phyloP scores from a whole-genome alignment of 1,140 invertebrate genomes.

The Rhizoglyphus robini region DNA sequence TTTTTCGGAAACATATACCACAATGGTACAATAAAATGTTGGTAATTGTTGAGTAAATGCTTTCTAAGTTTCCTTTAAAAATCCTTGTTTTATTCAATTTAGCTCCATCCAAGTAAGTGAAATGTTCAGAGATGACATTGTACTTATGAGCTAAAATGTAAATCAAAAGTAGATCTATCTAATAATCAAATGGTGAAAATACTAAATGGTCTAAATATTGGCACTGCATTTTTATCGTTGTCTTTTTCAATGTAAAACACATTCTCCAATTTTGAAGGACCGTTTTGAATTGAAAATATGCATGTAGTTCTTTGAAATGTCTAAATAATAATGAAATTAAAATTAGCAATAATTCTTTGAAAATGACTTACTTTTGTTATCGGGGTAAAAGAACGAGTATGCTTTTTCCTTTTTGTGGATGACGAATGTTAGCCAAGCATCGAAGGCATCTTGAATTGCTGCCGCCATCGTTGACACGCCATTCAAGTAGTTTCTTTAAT shows the following conservation, averaged over 20 bases:
- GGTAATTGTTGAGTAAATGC: conserved; percentile 23
- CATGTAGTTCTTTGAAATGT: background rate
- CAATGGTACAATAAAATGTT: conserved; percentile 24
- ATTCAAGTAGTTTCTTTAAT: conserved; percentile 11
- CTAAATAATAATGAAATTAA: background rate
- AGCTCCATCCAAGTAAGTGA: conserved; percentile 59
- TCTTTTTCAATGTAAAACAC: background rate
- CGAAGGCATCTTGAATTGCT: conserved; percentile 12
- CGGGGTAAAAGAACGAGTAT: background rate
- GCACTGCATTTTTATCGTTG: background rate
- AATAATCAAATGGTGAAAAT: conserved; percentile 88
- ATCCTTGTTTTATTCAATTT: conserved; percentile 85
- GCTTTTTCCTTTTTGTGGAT: conserved; percentile 13
- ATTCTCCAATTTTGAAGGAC: background rate
- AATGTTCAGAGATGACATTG: background rate
- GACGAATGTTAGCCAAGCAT: conserved; percentile 14
- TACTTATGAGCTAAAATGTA: conserved; percentile 45
- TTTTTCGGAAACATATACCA: conserved; percentile 2
- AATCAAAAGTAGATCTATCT: conserved; percentile 83
- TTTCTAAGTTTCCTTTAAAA: conserved; percentile 52
- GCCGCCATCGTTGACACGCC: conserved; percentile 11
- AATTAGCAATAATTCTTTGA: background rate
- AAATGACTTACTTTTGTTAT: background rate
- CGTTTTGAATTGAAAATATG: background rate
- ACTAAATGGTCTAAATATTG: conserved; percentile 36